Evolutionary conservation across 2,888 invertebrate species (phyloP).

Genomic region (Microctonus aethiopoides): DNA sequence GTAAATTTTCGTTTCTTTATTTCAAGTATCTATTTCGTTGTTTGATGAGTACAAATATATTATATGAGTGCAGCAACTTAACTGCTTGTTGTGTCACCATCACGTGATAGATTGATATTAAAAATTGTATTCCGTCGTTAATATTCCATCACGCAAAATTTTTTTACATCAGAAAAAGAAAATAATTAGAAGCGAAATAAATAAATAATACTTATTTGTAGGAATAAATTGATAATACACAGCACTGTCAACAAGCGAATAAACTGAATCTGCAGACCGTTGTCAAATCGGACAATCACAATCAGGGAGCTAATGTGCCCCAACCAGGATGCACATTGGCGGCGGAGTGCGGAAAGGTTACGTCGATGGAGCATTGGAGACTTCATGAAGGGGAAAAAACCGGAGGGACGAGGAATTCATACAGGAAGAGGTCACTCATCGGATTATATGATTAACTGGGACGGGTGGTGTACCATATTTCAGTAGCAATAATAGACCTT

Average conservation of each 20-base stretch:
- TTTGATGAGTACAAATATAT: conserved; percentile 2
- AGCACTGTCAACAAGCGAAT: conserved; percentile 44
- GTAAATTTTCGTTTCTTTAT: conserved; percentile 17
- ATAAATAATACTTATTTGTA: conserved; percentile 1
- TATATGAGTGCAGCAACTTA: conserved; percentile 19
- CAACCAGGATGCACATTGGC: conserved; percentile 62
- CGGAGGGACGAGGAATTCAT: conserved; percentile 45
- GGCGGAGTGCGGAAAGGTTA: conserved; percentile 46
- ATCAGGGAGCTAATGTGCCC: conserved; percentile 61
- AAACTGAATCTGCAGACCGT: conserved; percentile 41
- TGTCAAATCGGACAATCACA: conserved; percentile 49
- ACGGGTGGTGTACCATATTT: conserved; percentile 1
- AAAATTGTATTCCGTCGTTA: conserved; percentile 9
- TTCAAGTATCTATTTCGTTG: conserved; percentile 27
- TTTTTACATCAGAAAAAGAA: not conserved
- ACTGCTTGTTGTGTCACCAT: conserved; percentile 2
- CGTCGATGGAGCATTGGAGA: conserved; percentile 36
- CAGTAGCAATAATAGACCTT: not conserved
- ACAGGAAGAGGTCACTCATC: conserved; percentile 63
- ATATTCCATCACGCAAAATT: conserved; percentile 19
- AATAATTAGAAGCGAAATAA: not conserved
- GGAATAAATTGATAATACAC: conserved; percentile 41
- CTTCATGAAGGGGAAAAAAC: conserved; percentile 39
- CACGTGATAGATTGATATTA: conserved; percentile 3
- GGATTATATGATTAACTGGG: conserved; percentile 44